Percentiles rank a stretch among this genome's conserved stretches.
phyloP scores from a whole-genome alignment of 2,113 vertebrate genomes.

The Gadus chalcogrammus region DNA sequence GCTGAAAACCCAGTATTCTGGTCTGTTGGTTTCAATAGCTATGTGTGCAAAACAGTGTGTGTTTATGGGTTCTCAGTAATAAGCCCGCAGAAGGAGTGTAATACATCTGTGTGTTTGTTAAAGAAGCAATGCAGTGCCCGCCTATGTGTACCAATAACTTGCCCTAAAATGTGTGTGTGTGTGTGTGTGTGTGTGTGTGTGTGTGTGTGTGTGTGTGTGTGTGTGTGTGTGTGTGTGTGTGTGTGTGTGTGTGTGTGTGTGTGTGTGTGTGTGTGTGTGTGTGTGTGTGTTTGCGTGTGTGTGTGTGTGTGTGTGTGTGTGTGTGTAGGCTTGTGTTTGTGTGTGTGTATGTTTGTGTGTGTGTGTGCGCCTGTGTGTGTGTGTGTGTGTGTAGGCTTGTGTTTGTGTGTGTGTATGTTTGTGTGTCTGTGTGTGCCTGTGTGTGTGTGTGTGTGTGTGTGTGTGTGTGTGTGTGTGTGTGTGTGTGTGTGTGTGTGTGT shows the following conservation, averaged over 20 bases:
- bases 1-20: slow-evolving; percentile 29
- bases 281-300: not conserved
- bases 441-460: slow-evolving; percentile 2
- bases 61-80: slow-evolving; percentile 51
- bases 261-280: not conserved
- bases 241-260: not conserved
- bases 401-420: not conserved
- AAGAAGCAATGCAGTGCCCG: slow-evolving; percentile 38
- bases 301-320: slow-evolving; percentile 8
- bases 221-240: not conserved
- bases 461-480: not conserved
- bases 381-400: slow-evolving; percentile 1
- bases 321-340: not conserved
- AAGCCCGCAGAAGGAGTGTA: slow-evolving; percentile 49
- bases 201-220: not conserved
- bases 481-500: slow-evolving; percentile 20
- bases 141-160: not conserved
- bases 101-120: slow-evolving; percentile 54
- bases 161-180: not conserved
- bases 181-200: not conserved
- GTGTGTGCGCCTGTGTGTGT: not conserved
- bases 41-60: slow-evolving; percentile 50
- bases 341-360: not conserved
- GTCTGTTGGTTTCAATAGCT: slow-evolving; percentile 46
- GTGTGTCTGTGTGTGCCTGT: not conserved